Evolutionary conservation across 2,888 invertebrate genomes (phyloP), one percentile per base, ranked within the genome.

Genomic region (Apocheima hispidaria): DNA sequence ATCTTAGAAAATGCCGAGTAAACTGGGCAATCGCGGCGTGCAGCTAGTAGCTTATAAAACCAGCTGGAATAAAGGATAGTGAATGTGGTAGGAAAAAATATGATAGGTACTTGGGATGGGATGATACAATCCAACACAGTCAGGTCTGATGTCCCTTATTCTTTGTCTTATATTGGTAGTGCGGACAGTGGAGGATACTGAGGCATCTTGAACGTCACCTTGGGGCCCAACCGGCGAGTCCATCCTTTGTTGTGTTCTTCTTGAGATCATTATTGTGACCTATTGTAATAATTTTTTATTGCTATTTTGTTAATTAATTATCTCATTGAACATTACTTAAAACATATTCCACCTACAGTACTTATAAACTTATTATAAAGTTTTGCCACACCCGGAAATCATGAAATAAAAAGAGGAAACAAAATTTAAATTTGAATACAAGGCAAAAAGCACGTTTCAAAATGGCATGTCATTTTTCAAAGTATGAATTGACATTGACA

Each of bases 191-290:
- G 92, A 90, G 65, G 91, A 85, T 71, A 92, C 79, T 71, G 80
- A 78, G 61, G 87, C 84, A 73, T 88, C 91, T 87, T 92, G 90
- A 73, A 91, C 77, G 73, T 86, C 86, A 89, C 88, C 88, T 89
- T 82, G 79, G 73, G 72, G 71, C 63, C 72, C 60, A 50, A 46
- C 60, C 58, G 54, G 67, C 53, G 72, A 67, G 72, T 68, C 57
- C 63, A 75, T 66, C 66, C 60, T 75, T 74, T 82, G 77, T 61
- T 71, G 73, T 70, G 51, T 73, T 72, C 21, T 35, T 33, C 49
- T 21, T 21, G 74, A 73, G 70, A 68, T 84, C 83, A 86, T 51
- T 85, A 72, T 79, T 74, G 69, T 71, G 58, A 71, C 69, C 54
- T 56, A 56, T 33, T 49, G 20, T 48, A 38, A 21, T 50, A 40